Evolutionary conservation across 2,888 invertebrate genomes (phyloP).

Genomic region (Tenthredo mesomela): DNA sequence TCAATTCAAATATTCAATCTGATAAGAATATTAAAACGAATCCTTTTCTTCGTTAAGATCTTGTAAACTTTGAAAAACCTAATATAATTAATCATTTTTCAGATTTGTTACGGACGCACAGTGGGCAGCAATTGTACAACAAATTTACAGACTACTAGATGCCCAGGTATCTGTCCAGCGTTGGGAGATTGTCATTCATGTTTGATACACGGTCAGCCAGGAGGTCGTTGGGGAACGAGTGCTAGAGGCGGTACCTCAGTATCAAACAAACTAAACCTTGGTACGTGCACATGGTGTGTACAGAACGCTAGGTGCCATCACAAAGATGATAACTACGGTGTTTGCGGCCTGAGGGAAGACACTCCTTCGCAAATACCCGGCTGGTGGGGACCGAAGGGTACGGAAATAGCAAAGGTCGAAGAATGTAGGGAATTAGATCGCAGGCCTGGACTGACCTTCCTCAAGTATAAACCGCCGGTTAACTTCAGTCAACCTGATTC

Average conservation of each 20-base stretch:
- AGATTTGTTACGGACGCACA: constrained; percentile 88
- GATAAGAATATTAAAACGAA: neutral
- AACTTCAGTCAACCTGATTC: constrained; percentile 94
- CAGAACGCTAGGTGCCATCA: constrained; percentile 95
- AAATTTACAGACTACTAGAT: constrained; percentile 92
- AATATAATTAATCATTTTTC: constrained; percentile 50
- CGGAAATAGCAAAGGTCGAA: constrained; percentile 86
- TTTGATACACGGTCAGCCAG: constrained; percentile 88
- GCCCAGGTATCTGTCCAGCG: constrained; percentile 94
- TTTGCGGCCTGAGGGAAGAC: constrained; percentile 89
- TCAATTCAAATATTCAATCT: neutral
- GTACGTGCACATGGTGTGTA: constrained; percentile 95
- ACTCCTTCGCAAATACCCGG: constrained; percentile 90
- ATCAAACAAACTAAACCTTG: constrained; percentile 88
- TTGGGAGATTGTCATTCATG: constrained; percentile 95
- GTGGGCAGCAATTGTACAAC: constrained; percentile 94
- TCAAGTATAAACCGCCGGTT: constrained; percentile 92
- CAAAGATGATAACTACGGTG: constrained; percentile 90
- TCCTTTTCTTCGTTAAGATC: neutral
- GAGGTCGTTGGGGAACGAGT: constrained; percentile 76
- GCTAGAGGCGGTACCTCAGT: constrained; percentile 80
- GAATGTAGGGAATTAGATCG: constrained; percentile 90
- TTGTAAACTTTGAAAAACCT: neutral
- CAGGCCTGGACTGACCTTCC: constrained; percentile 92
- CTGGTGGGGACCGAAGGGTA: constrained; percentile 95